These are phyloP conservation scores for Vulpes vulpes DNA, from an alignment of 2,113 vertebrate species.

Conservation along the genomic window DNA sequence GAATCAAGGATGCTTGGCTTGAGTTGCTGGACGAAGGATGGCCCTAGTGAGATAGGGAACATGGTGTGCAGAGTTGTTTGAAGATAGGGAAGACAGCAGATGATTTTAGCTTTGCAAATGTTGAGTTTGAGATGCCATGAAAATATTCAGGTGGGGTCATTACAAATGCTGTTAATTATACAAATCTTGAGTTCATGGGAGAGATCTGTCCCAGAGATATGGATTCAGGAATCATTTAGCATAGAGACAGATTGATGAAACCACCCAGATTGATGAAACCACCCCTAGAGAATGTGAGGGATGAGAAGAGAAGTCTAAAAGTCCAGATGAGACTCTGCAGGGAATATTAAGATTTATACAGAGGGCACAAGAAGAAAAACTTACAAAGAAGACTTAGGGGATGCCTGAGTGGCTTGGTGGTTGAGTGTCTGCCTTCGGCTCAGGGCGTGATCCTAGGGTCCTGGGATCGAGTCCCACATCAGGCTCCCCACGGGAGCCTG, in stretches of 20 bases:
- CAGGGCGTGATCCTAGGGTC: neutral
- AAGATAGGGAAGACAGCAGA: neutral
- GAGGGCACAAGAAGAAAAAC: slow-evolving; percentile 14
- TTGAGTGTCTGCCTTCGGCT: neutral
- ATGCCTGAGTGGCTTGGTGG: neutral
- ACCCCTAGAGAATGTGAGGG: neutral
- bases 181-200: slow-evolving; percentile 49
- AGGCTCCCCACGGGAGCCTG: neutral
- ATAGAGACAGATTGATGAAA: neutral
- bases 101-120: slow-evolving; percentile 12
- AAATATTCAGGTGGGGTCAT: neutral
- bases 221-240: neutral
- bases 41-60: neutral
- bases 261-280: neutral
- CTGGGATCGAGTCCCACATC: neutral
- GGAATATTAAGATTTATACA: neutral
- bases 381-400: slow-evolving; percentile 10
- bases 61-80: neutral
- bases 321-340: neutral
- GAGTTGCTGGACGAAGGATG: neutral
- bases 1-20: neutral
- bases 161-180: neutral
- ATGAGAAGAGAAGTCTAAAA: neutral
- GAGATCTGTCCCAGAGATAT: neutral
- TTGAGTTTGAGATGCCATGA: neutral